Evolutionary conservation across 2,113 vertebrate genomes (phyloP).

Genomic region (Pseudopipra pipra): DNA sequence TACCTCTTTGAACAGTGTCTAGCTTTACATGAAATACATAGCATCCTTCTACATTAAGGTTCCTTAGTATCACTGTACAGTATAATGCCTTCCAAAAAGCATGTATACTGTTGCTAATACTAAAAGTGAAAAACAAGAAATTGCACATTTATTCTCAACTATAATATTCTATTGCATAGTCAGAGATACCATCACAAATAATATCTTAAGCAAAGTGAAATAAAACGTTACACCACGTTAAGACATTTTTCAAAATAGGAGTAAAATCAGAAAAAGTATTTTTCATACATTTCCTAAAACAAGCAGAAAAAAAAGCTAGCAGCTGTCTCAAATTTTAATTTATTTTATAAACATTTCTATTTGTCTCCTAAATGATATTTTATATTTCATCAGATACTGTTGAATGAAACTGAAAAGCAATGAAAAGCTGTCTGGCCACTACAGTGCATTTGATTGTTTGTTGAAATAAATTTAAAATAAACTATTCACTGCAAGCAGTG

Average conservation of each 20-base stretch:
- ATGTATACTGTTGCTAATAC: not conserved
- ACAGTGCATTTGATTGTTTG: slow-evolving; percentile 29
- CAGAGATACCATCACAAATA: slow-evolving; percentile 32
- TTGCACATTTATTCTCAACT: slow-evolving; percentile 35
- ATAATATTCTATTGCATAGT: slow-evolving; percentile 4
- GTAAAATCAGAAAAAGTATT: not conserved
- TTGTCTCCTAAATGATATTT: slow-evolving; percentile 43
- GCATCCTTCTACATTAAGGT: slow-evolving; percentile 1
- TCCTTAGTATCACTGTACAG: not conserved
- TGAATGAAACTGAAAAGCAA: slow-evolving; percentile 52
- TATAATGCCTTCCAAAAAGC: slow-evolving; percentile 43
- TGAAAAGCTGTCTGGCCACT: not conserved
- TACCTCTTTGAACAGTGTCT: slow-evolving; percentile 4
- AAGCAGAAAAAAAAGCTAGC: not conserved
- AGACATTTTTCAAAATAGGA: slow-evolving; percentile 11
- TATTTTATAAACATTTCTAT: slow-evolving; percentile 21
- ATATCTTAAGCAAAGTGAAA: slow-evolving; percentile 24
- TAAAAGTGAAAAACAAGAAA: slow-evolving; percentile 50
- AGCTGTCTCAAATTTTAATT: slow-evolving; percentile 58
- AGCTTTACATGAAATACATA: not conserved
- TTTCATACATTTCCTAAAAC: slow-evolving; percentile 36
- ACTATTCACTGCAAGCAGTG: not conserved
- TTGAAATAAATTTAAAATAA: slow-evolving; percentile 40
- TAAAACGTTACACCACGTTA: slow-evolving; percentile 4
- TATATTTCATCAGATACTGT: not conserved